Percentiles rank a stretch among this genome's conserved stretches.
These are phyloP conservation scores for Pyrgus malvae DNA, from an alignment of 2,888 invertebrate genomes.

Conservation along the genomic window DNA sequence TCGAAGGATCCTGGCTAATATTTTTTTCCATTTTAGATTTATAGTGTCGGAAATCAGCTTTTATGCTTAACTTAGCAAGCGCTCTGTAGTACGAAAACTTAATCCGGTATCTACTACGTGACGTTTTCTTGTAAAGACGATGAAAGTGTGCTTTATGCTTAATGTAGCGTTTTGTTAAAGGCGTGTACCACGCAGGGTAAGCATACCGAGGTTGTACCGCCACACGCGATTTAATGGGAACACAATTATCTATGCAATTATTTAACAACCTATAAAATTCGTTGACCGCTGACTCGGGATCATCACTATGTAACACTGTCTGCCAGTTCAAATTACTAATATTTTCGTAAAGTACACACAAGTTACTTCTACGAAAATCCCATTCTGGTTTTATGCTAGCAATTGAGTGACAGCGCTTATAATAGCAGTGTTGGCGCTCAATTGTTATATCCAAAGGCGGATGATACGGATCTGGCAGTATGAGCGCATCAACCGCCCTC, in stretches of 20 bases:
- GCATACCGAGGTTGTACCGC: background rate
- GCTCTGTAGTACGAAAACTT: background rate
- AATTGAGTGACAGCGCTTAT: background rate
- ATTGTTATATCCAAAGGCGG: background rate
- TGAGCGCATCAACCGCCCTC: background rate
- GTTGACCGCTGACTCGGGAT: background rate
- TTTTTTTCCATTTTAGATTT: background rate
- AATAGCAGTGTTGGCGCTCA: background rate
- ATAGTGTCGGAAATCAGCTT: background rate
- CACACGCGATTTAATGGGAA: background rate
- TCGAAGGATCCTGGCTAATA: background rate
- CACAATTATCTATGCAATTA: background rate
- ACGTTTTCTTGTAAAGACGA: background rate
- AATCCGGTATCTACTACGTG: background rate
- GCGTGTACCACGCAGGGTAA: slow-evolving; percentile 7
- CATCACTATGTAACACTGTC: background rate
- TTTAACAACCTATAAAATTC: background rate
- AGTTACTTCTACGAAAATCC: background rate
- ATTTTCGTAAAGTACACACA: background rate
- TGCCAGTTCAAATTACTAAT: background rate
- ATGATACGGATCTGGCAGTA: background rate
- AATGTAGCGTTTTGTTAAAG: slow-evolving; percentile 3
- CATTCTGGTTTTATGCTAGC: no score
- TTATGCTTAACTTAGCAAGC: background rate
- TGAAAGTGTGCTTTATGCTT: background rate